Evolutionary conservation across 1,140 invertebrate species (phyloP), one percentile per base, ranked within the genome.

Genomic region (Caenorhabditis remanei): DNA sequence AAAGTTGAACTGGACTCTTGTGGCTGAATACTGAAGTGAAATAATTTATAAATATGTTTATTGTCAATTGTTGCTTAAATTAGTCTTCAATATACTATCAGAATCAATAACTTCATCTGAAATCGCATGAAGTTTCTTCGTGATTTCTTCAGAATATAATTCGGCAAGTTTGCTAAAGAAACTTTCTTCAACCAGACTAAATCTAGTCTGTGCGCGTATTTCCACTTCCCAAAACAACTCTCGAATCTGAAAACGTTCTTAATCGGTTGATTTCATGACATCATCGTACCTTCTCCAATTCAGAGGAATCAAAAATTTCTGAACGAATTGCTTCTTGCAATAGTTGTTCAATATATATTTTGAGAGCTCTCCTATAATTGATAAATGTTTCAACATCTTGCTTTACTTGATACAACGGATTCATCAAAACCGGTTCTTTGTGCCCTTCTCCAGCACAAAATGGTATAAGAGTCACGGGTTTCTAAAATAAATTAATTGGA

Each of bases 151-250:
- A 16, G 75, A 82, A 50, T 82, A 82, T 8, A 9, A 13, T 46
- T 82, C 75, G 41, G 6, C 8, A 0, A 82, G 4, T 82, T 82
- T 50, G 40, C n/a, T 14, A 48, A 82, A 82, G 11, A 82, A 82
- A 1, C 5, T 4, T 11, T 58, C n/a, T 21, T 58, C n/a, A 3
- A 58, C 16, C 5, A 58, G 16, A 19, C n/a, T n/a, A n/a, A 58
- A 58, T n/a, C 19, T n/a, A 48, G 11, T 50, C 19, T 82, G 53
- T 82, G 14, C 14, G 11, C 53, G 19, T 16, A 82, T 48, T 50
- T 82, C 61, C 11, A 65, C 61, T 65, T 65, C 61, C 61, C 61
- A 65, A 65, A 65, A 65, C 61, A 40, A 13, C 32, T 65, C 61
- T 9, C 61, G 61, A 65, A 65, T 65, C 61, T 65, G 61, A 0